Percentiles rank a stretch among this genome's conserved stretches.
Conservation (phyloP, 2,797 vertebrate species). For the Sebastes steindachneri region DNA sequence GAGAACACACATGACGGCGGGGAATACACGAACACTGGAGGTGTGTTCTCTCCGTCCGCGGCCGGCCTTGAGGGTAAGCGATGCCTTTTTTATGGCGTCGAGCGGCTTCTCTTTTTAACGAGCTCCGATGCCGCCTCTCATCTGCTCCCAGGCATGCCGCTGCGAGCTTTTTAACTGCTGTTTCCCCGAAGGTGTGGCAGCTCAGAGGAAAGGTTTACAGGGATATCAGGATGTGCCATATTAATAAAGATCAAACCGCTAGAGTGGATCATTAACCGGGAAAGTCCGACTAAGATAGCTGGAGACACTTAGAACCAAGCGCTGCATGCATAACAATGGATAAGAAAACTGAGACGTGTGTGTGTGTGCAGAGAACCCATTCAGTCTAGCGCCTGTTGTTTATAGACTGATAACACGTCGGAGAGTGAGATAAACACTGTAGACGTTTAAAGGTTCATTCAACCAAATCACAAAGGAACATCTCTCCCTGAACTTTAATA, state of each 20-base stretch:
- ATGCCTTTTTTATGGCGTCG: conserved; percentile 69
- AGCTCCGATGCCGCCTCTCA: conserved; percentile 58
- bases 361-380: conserved; percentile 38
- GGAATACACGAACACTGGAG: conserved; percentile 30
- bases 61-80: conserved; percentile 65
- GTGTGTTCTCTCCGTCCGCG: conserved; percentile 22
- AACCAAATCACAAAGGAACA: not conserved
- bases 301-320: conserved; percentile 36
- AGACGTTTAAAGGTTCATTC: conserved; percentile 38
- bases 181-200: conserved; percentile 62
- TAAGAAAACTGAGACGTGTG: conserved; percentile 29
- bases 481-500: not conserved
- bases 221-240: conserved; percentile 67
- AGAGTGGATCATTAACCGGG: conserved; percentile 83
- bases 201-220: conserved; percentile 61
- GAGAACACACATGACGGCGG: conserved; percentile 27
- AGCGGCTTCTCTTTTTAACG: conserved; percentile 58
- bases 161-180: conserved; percentile 64
- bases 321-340: conserved; percentile 27
- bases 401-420: conserved; percentile 50
- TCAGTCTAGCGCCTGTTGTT: conserved; percentile 40
- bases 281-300: conserved; percentile 69
- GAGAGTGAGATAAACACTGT: conserved; percentile 10
- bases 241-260: conserved; percentile 82
- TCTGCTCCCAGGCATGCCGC: conserved; percentile 63